These are phyloP conservation scores for Percopsis omiscomaycus DNA, from an alignment of 2,797 vertebrate species.

Conservation along the genomic window DNA sequence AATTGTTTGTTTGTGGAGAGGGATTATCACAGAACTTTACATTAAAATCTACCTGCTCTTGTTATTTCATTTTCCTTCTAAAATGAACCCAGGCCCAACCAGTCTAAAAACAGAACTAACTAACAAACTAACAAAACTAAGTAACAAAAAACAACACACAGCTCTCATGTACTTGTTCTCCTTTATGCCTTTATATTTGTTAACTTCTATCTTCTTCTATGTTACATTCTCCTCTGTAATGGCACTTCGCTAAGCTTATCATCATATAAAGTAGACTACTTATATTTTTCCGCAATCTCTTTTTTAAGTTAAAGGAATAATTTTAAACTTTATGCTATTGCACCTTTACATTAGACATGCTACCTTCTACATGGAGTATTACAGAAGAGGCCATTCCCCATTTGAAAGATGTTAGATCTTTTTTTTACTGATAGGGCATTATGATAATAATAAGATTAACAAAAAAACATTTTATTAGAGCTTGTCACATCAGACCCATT, in stretches of 20 bases:
- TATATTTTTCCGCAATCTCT: constrained; percentile 38
- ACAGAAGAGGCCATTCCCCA: no score
- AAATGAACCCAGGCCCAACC: constrained; percentile 72
- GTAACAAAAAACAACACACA: neutral
- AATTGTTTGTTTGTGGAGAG: constrained; percentile 74
- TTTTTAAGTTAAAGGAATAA: constrained; percentile 57
- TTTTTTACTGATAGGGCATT: no score
- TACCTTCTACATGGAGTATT: constrained; percentile 13
- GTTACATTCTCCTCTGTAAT: constrained; percentile 65
- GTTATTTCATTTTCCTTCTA: constrained; percentile 74
- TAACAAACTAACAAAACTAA: constrained; percentile 55
- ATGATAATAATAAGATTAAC: no score
- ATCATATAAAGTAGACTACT: constrained; percentile 67
- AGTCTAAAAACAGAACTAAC: constrained; percentile 74
- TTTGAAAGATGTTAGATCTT: no score
- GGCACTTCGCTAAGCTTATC: constrained; percentile 56
- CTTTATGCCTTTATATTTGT: constrained; percentile 52
- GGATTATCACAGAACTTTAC: constrained; percentile 76
- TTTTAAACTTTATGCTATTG: constrained; percentile 58
- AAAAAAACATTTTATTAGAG: no score
- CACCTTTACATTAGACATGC: constrained; percentile 34
- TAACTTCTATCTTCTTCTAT: constrained; percentile 17
- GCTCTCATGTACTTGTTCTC: constrained; percentile 7
- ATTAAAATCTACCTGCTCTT: constrained; percentile 71
- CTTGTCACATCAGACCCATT: no score